Percentiles rank a stretch among this genome's conserved stretches.
Evolutionary conservation across 2,797 vertebrate species (phyloP).

Genomic region (Pempheris klunzingeri): DNA sequence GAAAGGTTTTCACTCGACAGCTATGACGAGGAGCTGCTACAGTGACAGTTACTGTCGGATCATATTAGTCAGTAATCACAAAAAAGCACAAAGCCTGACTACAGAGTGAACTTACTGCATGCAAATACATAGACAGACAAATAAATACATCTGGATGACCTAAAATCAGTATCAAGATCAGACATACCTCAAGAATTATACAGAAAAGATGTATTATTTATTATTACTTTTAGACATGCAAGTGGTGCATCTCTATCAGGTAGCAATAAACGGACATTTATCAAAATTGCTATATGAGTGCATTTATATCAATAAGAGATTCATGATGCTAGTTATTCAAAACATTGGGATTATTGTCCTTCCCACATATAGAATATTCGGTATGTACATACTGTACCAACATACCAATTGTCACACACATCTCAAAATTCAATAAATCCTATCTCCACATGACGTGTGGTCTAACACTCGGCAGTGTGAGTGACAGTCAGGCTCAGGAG

Average conservation of each 20-base stretch:
- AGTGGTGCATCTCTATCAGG: background rate
- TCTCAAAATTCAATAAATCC: constrained; percentile 51
- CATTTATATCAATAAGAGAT: background rate
- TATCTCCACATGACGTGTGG: constrained; percentile 39
- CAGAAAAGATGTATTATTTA: background rate
- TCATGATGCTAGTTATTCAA: background rate
- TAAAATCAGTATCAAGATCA: constrained; percentile 23
- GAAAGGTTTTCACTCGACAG: constrained; percentile 67
- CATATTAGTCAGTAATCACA: constrained; percentile 66
- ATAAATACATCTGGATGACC: constrained; percentile 12
- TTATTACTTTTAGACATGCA: background rate
- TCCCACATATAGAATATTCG: background rate
- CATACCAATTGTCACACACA: constrained; percentile 23
- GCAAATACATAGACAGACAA: background rate
- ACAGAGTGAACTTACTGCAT: constrained; percentile 17
- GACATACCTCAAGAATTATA: background rate
- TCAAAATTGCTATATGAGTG: background rate
- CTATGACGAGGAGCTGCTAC: constrained; percentile 41
- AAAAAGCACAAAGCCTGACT: constrained; percentile 43
- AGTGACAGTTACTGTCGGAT: constrained; percentile 72
- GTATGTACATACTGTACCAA: background rate
- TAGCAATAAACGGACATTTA: background rate
- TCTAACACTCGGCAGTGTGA: constrained; percentile 51
- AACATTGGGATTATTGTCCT: background rate
- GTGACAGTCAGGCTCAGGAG: constrained; percentile 64